These are phyloP conservation scores for Enteromius viviparus DNA, from an alignment of 2,797 vertebrate species.

Conservation along the genomic window DNA sequence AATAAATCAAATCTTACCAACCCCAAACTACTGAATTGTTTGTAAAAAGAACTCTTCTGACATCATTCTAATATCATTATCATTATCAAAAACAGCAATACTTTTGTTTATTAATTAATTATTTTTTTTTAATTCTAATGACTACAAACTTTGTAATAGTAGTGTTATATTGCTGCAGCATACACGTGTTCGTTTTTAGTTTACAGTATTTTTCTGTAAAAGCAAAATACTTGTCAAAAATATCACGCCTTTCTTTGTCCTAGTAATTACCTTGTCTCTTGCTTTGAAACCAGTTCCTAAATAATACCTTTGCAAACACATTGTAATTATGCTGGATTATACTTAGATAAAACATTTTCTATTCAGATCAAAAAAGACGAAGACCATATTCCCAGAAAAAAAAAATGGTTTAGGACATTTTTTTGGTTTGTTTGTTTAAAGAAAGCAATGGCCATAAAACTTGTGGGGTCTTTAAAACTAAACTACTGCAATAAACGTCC, in stretches of 20 bases:
- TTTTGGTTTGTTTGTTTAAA: background rate
- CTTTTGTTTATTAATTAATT: background rate
- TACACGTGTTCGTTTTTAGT: background rate
- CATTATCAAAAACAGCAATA: background rate
- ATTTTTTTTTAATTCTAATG: background rate
- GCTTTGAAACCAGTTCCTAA: background rate
- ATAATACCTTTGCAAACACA: conserved; percentile 11
- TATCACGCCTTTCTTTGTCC: background rate
- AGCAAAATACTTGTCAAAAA: conserved; percentile 4
- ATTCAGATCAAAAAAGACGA: background rate
- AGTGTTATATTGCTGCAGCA: background rate
- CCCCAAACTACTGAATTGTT: too few relatives aligned
- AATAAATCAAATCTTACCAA: too few relatives aligned
- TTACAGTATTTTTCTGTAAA: background rate
- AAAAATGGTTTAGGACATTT: background rate
- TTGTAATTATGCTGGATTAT: background rate
- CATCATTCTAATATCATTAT: background rate
- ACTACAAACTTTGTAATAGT: too few relatives aligned
- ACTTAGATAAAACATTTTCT: background rate
- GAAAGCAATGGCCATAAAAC: background rate
- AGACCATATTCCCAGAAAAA: background rate
- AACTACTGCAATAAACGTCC: background rate
- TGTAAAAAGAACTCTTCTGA: background rate
- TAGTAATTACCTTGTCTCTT: conserved; percentile 11
- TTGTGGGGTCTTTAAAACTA: background rate